phyloP scores from a whole-genome alignment of 2,797 vertebrate genomes.

The Falco columbarius region DNA sequence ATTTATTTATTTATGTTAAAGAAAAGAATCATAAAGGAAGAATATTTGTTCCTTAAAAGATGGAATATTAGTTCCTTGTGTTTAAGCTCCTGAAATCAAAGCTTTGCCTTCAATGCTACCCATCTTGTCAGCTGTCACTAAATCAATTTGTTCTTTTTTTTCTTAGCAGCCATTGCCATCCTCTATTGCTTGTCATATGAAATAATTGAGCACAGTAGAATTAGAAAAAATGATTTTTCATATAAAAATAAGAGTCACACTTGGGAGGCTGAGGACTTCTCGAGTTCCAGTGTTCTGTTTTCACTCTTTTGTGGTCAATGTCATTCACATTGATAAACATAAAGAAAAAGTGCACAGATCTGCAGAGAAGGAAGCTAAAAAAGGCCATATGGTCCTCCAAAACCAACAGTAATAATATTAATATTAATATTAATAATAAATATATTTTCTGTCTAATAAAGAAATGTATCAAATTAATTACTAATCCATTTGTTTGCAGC shows the following conservation, averaged over 20 bases:
- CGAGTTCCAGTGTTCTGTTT: not conserved
- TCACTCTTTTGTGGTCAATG: not conserved
- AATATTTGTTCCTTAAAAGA: not conserved
- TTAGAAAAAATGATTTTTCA: not conserved
- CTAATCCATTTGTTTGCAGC: not conserved
- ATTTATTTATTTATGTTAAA: not conserved
- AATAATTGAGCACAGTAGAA: not conserved
- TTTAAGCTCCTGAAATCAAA: not conserved
- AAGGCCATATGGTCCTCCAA: not conserved
- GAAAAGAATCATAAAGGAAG: not conserved
- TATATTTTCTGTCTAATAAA: not conserved
- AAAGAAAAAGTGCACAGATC: not conserved
- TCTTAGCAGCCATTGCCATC: not conserved
- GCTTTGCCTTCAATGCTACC: not conserved
- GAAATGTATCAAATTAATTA: not conserved
- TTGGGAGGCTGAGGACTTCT: not conserved
- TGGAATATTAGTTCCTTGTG: not conserved
- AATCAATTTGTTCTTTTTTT: not conserved
- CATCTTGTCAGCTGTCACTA: conserved; percentile 15
- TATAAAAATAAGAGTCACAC: not conserved
- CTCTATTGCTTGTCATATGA: not conserved
- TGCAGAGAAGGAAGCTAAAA: not conserved
- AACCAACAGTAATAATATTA: too few relatives aligned
- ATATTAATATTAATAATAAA: not conserved
- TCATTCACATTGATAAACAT: not conserved